phyloP scores from a whole-genome alignment of 2,113 vertebrate species.

The Tonatia bakeri region DNA sequence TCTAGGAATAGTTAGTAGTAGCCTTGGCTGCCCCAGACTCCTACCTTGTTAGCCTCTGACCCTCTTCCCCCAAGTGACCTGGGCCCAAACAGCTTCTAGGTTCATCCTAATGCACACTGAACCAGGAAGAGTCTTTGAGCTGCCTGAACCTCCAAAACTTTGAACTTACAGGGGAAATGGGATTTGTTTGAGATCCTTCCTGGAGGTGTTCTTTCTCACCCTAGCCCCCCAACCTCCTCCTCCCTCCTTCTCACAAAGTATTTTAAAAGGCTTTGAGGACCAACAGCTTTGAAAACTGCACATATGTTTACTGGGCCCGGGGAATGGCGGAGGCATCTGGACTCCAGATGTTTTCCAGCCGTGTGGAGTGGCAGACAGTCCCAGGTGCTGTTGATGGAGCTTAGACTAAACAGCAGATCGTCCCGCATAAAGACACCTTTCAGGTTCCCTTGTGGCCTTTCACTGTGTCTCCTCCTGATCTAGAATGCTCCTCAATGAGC shows the following conservation, averaged over 20 bases:
- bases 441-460: slow-evolving; percentile 24
- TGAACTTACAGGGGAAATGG: not conserved
- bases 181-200: not conserved
- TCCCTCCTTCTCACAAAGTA: not conserved
- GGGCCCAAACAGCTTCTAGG: not conserved
- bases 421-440: slow-evolving; percentile 66
- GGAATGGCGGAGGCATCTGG: slow-evolving; percentile 72
- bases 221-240: not conserved
- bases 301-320: slow-evolving; percentile 45
- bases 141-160: not conserved
- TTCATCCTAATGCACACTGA: not conserved
- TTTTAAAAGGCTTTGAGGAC: slow-evolving; percentile 53
- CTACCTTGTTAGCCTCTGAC: not conserved
- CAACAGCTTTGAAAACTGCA: slow-evolving; percentile 47
- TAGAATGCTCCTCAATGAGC: accelerated
- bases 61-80: not conserved
- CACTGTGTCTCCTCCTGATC: not conserved
- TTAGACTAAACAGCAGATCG: slow-evolving; percentile 81
- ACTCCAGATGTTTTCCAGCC: slow-evolving; percentile 76
- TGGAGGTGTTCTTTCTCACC: not conserved
- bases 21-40: not conserved
- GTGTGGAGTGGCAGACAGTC: slow-evolving; percentile 63
- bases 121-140: not conserved
- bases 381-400: slow-evolving; percentile 66
- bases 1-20: not conserved